Evolutionary conservation across 2,888 invertebrate genomes (phyloP), one percentile per base, ranked within the genome.

Genomic region (Prosopocoilus inquinatus): DNA sequence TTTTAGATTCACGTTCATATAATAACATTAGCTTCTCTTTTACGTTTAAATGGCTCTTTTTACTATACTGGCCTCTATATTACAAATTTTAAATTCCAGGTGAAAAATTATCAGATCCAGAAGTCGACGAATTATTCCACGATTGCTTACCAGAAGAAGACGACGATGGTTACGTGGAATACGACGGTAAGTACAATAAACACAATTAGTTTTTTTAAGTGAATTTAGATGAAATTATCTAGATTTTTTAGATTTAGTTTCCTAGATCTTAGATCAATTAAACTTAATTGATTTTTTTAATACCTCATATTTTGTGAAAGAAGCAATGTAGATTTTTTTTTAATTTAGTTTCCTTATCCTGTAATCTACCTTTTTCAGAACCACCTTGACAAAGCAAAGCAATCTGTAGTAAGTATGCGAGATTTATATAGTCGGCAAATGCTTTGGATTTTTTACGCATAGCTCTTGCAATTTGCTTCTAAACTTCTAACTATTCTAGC

Each of bases 81-180:
- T 55, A 44, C 47, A 41, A 15, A n/a, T 12, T 45, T 11, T 43
- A 44, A 47, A 51, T 66, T 68, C 9, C 70, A 94, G 94, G 93
- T 79, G 95, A 95, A 80, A 85, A 84, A 77, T 82, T 95, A 71
- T 82, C 83, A 47, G 91, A 94, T 60, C 78, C 74, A 55, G 88
- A 95, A 82, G 87, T 89, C 73, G 88, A 89, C 48, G 84, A 84
- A 74, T 84, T 94, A 70, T 81, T 89, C 72, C 88, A 86, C 79
- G 93, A 93, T 78, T 93, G 93, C 82, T 84, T 92, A 84, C 92
- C 91, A 73, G 82, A 89, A 66, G 94, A 94, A 82, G 92, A 95
- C 79, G 95, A 95, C 64, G 95, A 95, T 67, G 95, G 95, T 77
- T 88, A 90, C 82, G 90, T 95, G 82, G 89, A 89, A 72, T 95